These are phyloP conservation scores for Rhinichthys osculus DNA, from an alignment of 2,797 vertebrate species.

Conservation along the genomic window DNA sequence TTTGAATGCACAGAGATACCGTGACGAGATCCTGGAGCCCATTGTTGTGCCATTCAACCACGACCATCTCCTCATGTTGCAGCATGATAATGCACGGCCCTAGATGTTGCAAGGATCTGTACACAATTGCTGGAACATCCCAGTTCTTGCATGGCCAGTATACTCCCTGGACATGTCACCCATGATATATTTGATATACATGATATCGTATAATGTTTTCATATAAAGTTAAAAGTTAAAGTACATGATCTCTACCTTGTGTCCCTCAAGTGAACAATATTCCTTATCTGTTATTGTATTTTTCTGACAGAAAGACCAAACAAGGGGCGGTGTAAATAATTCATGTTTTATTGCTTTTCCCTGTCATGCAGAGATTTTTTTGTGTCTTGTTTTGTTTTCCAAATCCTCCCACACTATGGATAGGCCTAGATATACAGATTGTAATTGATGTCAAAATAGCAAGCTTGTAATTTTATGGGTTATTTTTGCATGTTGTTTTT, in stretches of 20 bases:
- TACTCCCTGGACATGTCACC: too few relatives aligned
- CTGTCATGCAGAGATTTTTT: not conserved
- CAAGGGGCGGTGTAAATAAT: constrained; percentile 2
- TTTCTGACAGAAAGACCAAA: not conserved
- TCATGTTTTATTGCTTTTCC: constrained; percentile 25
- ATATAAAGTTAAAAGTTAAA: constrained; percentile 12
- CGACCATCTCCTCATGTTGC: too few relatives aligned
- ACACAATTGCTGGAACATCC: too few relatives aligned
- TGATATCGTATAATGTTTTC: not conserved
- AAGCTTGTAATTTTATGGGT: not conserved
- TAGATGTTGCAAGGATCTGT: too few relatives aligned
- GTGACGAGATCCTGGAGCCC: too few relatives aligned
- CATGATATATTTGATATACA: too few relatives aligned
- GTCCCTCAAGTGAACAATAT: not conserved
- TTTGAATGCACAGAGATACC: too few relatives aligned
- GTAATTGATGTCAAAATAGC: not conserved
- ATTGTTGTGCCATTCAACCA: too few relatives aligned
- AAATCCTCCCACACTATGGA: constrained; percentile 10
- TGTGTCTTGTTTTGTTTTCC: constrained; percentile 19
- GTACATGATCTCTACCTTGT: not conserved
- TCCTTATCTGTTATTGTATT: not conserved
- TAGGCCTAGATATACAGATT: not conserved
- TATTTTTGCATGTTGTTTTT: not conserved
- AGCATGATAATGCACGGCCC: too few relatives aligned
- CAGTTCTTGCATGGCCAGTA: too few relatives aligned